phyloP scores from a whole-genome alignment of 2,797 vertebrate species.

The Meda fulgida region DNA sequence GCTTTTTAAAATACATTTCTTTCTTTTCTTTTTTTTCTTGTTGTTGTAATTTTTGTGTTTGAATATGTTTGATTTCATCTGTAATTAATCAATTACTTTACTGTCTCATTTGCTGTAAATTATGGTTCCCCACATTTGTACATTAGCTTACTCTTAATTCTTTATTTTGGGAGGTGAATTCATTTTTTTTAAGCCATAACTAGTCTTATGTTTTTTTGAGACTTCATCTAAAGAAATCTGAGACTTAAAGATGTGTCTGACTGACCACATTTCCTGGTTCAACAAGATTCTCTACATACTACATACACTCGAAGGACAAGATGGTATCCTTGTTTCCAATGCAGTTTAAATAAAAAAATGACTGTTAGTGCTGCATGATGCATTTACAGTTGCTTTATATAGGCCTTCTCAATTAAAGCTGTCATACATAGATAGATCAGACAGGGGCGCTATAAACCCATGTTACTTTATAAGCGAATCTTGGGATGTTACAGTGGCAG shows the following conservation, averaged over 20 bases:
- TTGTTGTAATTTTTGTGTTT: not conserved
- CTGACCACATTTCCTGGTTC: not conserved
- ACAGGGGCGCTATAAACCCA: conserved; percentile 5
- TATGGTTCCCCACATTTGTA: not conserved
- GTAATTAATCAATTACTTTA: not conserved
- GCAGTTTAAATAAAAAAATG: conserved; percentile 4
- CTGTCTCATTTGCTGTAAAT: not conserved
- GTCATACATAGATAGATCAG: not conserved
- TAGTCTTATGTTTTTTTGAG: not conserved
- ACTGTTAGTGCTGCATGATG: not conserved
- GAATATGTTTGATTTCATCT: not conserved
- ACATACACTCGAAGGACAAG: not conserved
- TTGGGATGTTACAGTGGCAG: not conserved
- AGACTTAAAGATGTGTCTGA: not conserved
- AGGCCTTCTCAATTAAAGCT: not conserved
- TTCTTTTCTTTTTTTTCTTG: not conserved
- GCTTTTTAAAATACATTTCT: too few relatives aligned
- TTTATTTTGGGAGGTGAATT: not conserved
- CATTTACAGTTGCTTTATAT: not conserved
- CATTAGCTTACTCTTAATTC: not conserved
- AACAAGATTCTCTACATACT: not conserved
- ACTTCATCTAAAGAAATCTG: not conserved
- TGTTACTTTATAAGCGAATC: not conserved
- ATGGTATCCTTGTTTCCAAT: not conserved
- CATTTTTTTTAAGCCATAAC: not conserved